Conservation (phyloP, 2,888 invertebrate species). For the Drosophila buzzatii region DNA sequence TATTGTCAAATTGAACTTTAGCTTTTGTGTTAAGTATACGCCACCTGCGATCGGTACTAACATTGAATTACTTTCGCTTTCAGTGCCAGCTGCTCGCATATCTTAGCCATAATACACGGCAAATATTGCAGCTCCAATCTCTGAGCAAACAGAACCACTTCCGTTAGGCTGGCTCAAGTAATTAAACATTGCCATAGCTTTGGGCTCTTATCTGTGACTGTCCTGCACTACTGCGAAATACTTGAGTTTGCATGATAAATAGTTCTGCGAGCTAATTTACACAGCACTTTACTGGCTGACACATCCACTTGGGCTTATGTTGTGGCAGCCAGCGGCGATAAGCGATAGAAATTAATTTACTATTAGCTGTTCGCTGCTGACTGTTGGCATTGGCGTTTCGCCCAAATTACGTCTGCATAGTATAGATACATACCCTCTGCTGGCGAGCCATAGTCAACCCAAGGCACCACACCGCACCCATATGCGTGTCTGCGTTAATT, state of each 20-base stretch:
- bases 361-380: conserved; percentile 59
- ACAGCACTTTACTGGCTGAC: conserved; percentile 77
- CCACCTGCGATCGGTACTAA: conserved; percentile 16
- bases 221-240: conserved; percentile 68
- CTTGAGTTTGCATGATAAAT: conserved; percentile 57
- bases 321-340: conserved; percentile 63
- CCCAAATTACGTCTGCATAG: conserved; percentile 62
- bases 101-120: not conserved
- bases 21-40: conserved; percentile 58
- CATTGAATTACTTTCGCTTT: conserved; percentile 43
- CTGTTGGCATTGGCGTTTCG: conserved; percentile 57
- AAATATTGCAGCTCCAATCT: conserved; percentile 56
- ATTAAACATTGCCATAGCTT: conserved; percentile 51
- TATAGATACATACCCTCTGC: conserved; percentile 2
- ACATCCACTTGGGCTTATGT: conserved; percentile 58
- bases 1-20: conserved; percentile 52
- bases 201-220: conserved; percentile 36
- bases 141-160: conserved; percentile 55
- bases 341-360: conserved; percentile 77
- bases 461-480: conserved; percentile 1
- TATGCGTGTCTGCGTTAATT: conserved; percentile 55
- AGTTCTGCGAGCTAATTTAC: conserved; percentile 75
- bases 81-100: conserved; percentile 7
- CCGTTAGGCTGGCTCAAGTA: conserved; percentile 54
- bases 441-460: not conserved